phyloP scores from a whole-genome alignment of 2,797 vertebrate species.

The Bucorvus abyssinicus region DNA sequence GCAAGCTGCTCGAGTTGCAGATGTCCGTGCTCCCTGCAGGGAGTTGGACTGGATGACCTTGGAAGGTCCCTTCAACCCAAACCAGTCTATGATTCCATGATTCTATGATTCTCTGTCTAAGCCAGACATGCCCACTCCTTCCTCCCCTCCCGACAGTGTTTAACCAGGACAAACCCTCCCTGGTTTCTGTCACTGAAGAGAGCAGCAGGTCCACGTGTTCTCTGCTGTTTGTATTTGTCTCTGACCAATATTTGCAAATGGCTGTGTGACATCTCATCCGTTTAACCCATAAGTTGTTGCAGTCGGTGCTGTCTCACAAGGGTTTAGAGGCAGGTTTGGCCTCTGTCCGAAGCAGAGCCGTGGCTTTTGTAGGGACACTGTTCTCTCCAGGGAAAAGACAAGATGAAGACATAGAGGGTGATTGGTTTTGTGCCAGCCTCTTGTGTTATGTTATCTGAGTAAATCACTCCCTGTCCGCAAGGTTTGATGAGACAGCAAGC shows the following conservation, averaged over 20 bases:
- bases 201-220: neutral
- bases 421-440: fast-evolving
- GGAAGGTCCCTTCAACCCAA: neutral
- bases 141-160: neutral
- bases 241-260: neutral
- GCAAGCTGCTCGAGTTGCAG: no score
- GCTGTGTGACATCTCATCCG: neutral
- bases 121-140: neutral
- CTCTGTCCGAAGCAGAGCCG: fast-evolving
- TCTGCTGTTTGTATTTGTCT: neutral
- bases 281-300: neutral
- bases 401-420: neutral
- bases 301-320: fast-evolving
- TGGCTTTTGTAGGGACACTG: neutral
- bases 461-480: neutral
- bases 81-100: neutral
- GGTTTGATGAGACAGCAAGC: neutral
- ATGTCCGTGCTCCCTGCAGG: no score
- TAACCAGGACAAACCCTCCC: neutral
- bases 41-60: no score
- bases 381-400: neutral
- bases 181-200: neutral
- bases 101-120: neutral
- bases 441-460: neutral
- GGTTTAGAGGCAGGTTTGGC: neutral